Evolutionary conservation across 1,140 invertebrate species (phyloP).

Genomic region (Drosophila pseudoananassae): DNA sequence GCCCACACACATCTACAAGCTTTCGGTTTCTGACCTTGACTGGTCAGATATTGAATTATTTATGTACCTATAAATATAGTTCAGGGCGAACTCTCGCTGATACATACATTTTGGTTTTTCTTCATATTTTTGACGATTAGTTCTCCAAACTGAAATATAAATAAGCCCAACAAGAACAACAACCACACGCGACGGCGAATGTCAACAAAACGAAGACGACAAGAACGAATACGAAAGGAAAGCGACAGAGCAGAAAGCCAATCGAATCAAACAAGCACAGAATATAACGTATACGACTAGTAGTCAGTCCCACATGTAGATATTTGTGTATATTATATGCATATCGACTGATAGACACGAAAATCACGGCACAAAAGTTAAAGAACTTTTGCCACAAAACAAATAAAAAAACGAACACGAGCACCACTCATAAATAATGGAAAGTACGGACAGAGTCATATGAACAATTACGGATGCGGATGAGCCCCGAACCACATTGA

Average conservation of each 20-base stretch:
- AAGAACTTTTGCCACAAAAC: conserved; percentile 34
- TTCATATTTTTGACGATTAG: conserved; percentile 68
- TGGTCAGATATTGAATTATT: conserved; percentile 67
- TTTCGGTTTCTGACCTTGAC: conserved; percentile 62
- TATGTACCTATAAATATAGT: conserved; percentile 76
- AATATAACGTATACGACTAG: conserved; percentile 64
- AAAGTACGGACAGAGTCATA: conserved; percentile 17
- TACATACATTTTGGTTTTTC: conserved; percentile 55
- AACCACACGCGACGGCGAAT: conserved; percentile 47
- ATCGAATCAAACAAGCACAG: conserved; percentile 48
- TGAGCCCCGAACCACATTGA: conserved; percentile 23
- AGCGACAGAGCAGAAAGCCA: conserved; percentile 44
- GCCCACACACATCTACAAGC: conserved; percentile 16
- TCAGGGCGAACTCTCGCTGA: conserved; percentile 57
- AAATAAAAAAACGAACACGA: conserved; percentile 11
- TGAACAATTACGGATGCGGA: conserved; percentile 22
- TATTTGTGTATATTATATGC: neutral
- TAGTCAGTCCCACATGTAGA: conserved; percentile 38
- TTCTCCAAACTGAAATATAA: conserved; percentile 60
- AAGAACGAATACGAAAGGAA: conserved; percentile 14
- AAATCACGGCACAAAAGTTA: conserved; percentile 39
- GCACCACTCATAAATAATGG: conserved; percentile 39
- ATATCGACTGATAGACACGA: conserved; percentile 9
- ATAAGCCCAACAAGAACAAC: conserved; percentile 45
- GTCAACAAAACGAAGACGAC: conserved; percentile 42